These are phyloP conservation scores for Heliconius eleuchia DNA, from an alignment of 1,140 invertebrate genomes.

Conservation along the genomic window DNA sequence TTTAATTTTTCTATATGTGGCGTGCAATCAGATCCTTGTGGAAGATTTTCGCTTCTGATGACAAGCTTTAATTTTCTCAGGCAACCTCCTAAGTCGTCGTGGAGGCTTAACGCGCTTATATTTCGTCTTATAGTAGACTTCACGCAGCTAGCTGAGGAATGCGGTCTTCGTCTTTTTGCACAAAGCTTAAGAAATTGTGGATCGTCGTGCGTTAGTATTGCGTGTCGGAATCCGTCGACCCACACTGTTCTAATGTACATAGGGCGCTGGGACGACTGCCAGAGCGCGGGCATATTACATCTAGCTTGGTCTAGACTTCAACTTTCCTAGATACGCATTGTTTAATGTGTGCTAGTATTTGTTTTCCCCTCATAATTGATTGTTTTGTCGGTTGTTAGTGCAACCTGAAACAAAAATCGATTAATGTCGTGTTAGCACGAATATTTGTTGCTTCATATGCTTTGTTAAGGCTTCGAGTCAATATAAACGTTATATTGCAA, in stretches of 20 bases:
- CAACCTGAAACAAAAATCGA: constrained; percentile 44
- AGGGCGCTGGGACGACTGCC: constrained; percentile 87
- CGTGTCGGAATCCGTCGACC: constrained; percentile 87
- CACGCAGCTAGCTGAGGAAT: constrained; percentile 53
- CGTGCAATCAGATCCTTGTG: constrained; percentile 36
- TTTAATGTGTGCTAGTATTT: constrained; percentile 49
- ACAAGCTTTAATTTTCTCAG: constrained; percentile 61
- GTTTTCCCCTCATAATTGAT: constrained; percentile 59
- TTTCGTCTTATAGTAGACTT: constrained; percentile 43
- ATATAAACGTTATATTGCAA: no score
- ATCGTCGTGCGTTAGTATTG: constrained; percentile 85
- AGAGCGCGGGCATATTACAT: constrained; percentile 77
- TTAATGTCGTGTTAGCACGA: constrained; percentile 33
- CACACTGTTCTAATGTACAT: constrained; percentile 87
- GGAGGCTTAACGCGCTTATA: constrained; percentile 47
- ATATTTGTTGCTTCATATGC: constrained; percentile 24
- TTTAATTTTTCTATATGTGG: constrained; percentile 57
- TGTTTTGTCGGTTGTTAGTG: constrained; percentile 44
- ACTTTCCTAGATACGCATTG: constrained; percentile 28
- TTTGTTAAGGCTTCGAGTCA: background rate
- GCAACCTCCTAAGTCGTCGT: constrained; percentile 48
- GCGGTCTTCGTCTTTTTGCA: constrained; percentile 56
- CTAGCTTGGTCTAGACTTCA: constrained; percentile 28
- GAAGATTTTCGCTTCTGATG: constrained; percentile 51
- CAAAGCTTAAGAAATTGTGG: constrained; percentile 68